A percentile compares a stretch with the other conserved stretches of the same genome.
phyloP scores from a whole-genome alignment of 2,797 vertebrate genomes.

The Poecilia gillii region DNA sequence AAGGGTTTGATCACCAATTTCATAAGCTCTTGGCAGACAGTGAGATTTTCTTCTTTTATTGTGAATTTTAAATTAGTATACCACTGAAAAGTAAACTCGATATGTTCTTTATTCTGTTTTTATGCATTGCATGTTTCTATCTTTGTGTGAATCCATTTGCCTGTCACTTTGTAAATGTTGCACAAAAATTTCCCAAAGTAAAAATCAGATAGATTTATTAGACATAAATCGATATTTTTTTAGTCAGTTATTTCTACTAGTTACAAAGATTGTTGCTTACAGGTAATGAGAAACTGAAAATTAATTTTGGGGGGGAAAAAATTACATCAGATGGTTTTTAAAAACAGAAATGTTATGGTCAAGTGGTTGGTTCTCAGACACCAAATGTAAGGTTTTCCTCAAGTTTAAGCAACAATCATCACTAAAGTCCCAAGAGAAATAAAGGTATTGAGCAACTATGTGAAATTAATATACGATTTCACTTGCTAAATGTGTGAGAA shows the following conservation, averaged over 20 bases:
- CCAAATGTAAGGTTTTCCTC: background rate
- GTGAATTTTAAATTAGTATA: background rate
- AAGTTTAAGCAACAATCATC: background rate
- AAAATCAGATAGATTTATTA: background rate
- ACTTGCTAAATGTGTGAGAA: background rate
- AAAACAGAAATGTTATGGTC: background rate
- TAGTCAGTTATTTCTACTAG: background rate
- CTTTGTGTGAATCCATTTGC: no score
- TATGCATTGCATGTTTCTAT: background rate
- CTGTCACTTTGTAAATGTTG: no score
- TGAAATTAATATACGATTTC: background rate
- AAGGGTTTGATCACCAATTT: background rate
- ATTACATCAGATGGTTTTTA: background rate
- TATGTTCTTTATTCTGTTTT: background rate
- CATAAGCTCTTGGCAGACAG: background rate
- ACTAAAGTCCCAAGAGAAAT: background rate
- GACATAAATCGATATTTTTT: background rate
- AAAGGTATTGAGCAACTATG: background rate
- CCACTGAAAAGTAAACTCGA: background rate
- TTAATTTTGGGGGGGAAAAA: background rate
- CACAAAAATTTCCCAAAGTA: background rate
- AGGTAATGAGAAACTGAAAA: background rate
- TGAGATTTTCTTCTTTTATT: background rate
- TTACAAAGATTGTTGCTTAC: background rate
- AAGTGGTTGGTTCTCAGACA: background rate